phyloP scores from a whole-genome alignment of 2,888 invertebrate species.

The Trimorus sp. region DNA sequence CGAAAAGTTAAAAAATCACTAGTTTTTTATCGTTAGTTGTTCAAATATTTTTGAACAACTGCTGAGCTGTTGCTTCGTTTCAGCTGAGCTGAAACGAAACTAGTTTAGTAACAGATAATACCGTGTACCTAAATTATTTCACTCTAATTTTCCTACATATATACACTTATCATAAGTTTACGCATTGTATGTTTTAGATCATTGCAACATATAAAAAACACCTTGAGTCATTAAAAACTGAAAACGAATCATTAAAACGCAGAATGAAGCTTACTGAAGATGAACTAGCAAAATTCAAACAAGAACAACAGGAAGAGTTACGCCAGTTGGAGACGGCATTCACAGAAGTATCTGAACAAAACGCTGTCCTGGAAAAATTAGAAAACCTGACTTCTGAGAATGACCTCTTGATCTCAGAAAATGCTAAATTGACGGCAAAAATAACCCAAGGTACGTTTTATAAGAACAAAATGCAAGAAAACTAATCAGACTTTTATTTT shows the following conservation, averaged over 20 bases:
- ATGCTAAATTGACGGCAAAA: neutral
- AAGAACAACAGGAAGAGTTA: no score
- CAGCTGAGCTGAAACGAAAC: no score
- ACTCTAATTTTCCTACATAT: neutral
- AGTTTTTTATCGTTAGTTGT: neutral
- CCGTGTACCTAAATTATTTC: no score
- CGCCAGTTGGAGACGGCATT: neutral
- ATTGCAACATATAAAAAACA: neutral
- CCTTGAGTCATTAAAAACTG: neutral
- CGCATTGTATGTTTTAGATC: neutral
- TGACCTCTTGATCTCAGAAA: neutral
- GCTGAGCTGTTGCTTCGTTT: neutral
- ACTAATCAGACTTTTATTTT: neutral
- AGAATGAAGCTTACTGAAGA: no score
- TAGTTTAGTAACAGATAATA: no score
- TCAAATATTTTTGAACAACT: neutral
- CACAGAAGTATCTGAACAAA: neutral
- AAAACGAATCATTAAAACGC: neutral
- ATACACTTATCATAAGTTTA: neutral
- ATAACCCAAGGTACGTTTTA: neutral
- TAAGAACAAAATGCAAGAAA: neutral
- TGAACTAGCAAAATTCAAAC: no score
- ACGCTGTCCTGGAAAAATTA: neutral
- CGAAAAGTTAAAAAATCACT: neutral
- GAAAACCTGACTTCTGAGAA: constrained; percentile 1